These are phyloP conservation scores for Cossypha dichroa DNA, from an alignment of 2,797 vertebrate species.

Conservation along the genomic window DNA sequence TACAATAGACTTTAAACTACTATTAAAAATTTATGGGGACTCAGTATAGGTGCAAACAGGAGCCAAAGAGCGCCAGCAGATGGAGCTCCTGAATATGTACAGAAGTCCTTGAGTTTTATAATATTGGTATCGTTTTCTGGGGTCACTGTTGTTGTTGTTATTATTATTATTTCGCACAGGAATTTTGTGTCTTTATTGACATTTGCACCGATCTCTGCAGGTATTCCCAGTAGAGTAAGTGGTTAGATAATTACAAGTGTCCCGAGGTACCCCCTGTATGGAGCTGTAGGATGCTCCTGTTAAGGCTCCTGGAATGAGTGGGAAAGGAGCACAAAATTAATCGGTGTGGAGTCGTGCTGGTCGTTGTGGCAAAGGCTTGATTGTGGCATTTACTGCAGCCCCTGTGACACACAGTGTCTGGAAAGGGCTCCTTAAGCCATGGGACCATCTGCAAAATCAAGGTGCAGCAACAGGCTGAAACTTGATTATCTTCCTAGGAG, in stretches of 20 bases:
- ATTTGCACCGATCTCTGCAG: not conserved
- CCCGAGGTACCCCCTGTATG: rapidly evolving
- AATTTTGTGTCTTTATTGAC: not conserved
- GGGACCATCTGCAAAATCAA: not conserved
- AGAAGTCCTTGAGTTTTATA: not conserved
- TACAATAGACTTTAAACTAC: not conserved
- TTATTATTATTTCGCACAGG: not conserved
- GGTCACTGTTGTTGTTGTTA: not conserved
- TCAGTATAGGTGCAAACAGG: not conserved
- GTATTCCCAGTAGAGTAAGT: not conserved
- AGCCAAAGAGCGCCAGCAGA: not conserved
- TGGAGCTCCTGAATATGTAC: not conserved
- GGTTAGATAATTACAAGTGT: not conserved
- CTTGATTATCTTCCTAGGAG: not conserved
- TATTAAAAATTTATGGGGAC: not conserved
- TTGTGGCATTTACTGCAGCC: not conserved
- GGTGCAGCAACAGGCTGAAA: not conserved
- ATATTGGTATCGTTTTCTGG: rapidly evolving
- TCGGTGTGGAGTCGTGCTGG: rapidly evolving
- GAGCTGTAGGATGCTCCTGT: too few species aligned
- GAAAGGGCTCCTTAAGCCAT: not conserved
- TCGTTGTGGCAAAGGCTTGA: not conserved
- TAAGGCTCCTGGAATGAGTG: not conserved
- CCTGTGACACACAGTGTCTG: not conserved
- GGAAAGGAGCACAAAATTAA: not conserved